These are phyloP conservation scores for Misgurnus mizolepis DNA, from an alignment of 2,113 vertebrate genomes.

Conservation along the genomic window DNA sequence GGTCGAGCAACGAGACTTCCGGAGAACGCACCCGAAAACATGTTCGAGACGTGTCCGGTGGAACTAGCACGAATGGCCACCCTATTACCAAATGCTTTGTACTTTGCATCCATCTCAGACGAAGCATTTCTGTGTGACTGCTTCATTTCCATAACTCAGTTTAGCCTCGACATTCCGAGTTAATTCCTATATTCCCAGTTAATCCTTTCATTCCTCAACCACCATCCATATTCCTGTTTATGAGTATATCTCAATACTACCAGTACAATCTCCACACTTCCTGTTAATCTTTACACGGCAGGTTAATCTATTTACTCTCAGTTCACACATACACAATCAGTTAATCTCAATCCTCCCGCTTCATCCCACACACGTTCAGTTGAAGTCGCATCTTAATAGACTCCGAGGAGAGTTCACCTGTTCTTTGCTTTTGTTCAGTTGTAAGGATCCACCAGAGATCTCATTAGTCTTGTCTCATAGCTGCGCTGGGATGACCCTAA, in stretches of 20 bases:
- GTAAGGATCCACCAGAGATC: constrained; percentile 87
- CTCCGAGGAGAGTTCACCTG: constrained; percentile 62
- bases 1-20: too few relatives aligned
- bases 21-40: too few relatives aligned
- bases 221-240: too few relatives aligned
- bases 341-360: background rate
- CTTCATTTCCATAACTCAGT: background rate
- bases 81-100: too few relatives aligned
- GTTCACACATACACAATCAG: background rate
- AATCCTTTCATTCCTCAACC: too few relatives aligned
- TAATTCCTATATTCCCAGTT: background rate
- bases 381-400: background rate
- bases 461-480: constrained; percentile 94
- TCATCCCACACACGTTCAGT: background rate
- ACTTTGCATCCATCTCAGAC: too few relatives aligned
- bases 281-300: background rate
- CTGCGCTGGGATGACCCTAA: constrained; percentile 90
- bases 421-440: constrained; percentile 83
- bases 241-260: background rate
- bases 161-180: background rate
- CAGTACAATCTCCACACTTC: background rate
- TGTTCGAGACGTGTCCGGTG: too few relatives aligned
- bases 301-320: background rate
- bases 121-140: too few relatives aligned
- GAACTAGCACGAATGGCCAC: too few relatives aligned